Percentiles rank a stretch among this genome's conserved stretches.
phyloP scores from a whole-genome alignment of 1,140 invertebrate genomes.

The Mycetomoellerius zeteki region DNA sequence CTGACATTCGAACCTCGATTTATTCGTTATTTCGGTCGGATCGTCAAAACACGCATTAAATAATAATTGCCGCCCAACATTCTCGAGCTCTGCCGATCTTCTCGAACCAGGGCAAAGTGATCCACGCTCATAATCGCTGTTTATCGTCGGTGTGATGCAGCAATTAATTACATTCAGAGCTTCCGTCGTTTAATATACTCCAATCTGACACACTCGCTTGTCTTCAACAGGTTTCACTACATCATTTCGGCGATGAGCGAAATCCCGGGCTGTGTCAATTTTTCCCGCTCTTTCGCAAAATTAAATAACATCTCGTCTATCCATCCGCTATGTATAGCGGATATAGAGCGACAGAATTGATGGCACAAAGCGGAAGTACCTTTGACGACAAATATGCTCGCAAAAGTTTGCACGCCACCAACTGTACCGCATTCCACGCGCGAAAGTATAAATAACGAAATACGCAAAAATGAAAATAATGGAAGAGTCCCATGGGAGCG shows the following conservation, averaged over 20 bases:
- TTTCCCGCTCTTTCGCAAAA: background rate
- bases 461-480: slow-evolving; percentile 21
- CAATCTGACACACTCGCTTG: slow-evolving; percentile 3
- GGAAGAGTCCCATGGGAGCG: background rate
- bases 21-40: slow-evolving; percentile 2
- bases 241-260: background rate
- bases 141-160: slow-evolving; percentile 11
- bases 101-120: background rate
- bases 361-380: slow-evolving; percentile 25
- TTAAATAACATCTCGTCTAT: slow-evolving; percentile 38
- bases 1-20: background rate
- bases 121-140: background rate
- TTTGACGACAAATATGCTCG: background rate
- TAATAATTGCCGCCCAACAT: background rate
- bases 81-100: background rate
- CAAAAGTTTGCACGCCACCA: slow-evolving; percentile 17
- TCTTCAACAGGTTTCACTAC: slow-evolving; percentile 46
- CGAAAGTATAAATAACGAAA: slow-evolving; percentile 23
- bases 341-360: background rate
- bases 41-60: slow-evolving; percentile 17
- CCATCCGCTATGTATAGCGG: too few species aligned
- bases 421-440: background rate
- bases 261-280: background rate
- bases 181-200: slow-evolving; percentile 15
- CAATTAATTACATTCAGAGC: slow-evolving; percentile 45